phyloP scores from a whole-genome alignment of 2,797 vertebrate species.

The Apodemus agrarius region DNA sequence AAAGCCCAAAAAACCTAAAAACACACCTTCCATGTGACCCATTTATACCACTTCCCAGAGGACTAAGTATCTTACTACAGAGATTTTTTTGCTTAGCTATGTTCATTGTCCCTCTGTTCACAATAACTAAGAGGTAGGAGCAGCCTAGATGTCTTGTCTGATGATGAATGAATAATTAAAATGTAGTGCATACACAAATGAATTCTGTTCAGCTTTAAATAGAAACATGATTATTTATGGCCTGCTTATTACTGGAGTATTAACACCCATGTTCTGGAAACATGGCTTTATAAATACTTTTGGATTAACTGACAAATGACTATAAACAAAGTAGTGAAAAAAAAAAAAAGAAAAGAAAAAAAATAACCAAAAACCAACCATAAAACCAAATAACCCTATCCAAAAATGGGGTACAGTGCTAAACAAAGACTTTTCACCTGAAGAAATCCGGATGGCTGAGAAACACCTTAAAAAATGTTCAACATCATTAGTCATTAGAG shows the following conservation, averaged over 20 bases:
- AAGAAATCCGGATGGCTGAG: too few species aligned
- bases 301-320: constrained; percentile 20
- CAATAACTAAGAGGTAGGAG: neutral
- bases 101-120: neutral
- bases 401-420: too few species aligned
- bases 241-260: neutral
- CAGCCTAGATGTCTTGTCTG: neutral
- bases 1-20: neutral
- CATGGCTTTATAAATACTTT: neutral
- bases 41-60: neutral
- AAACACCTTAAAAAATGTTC: too few species aligned
- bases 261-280: neutral
- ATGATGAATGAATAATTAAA: neutral
- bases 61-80: neutral
- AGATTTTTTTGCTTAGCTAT: neutral
- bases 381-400: too few species aligned
- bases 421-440: too few species aligned
- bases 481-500: too few species aligned
- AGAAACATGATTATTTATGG: neutral
- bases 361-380: too few species aligned
- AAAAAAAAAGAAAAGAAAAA: too few species aligned
- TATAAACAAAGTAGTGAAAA: neutral
- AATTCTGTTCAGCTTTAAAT: neutral
- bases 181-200: neutral
- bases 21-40: neutral